Percentiles rank a stretch among this genome's conserved stretches.
These are phyloP conservation scores for Gasterosteus aculeatus DNA, from an alignment of 2,113 vertebrate species.

Conservation along the genomic window DNA sequence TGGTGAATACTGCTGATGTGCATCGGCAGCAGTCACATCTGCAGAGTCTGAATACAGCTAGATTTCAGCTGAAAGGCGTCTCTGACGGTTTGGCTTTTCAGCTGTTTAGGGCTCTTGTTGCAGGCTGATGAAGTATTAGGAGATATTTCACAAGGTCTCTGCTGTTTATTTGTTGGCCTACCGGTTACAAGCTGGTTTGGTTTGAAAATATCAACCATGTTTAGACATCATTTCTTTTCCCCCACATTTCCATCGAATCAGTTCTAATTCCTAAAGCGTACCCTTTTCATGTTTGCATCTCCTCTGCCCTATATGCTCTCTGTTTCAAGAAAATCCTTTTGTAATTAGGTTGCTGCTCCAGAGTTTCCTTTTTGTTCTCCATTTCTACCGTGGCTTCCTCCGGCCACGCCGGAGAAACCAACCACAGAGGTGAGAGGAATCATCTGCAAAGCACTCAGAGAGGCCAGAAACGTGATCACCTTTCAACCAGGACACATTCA, in stretches of 20 bases:
- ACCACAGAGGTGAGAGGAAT: conserved; percentile 74
- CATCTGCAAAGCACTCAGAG: conserved; percentile 73
- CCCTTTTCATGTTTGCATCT: conserved; percentile 4
- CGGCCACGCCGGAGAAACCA: conserved; percentile 58
- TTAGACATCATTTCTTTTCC: neutral
- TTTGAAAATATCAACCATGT: conserved; percentile 24
- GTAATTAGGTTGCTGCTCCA: conserved; percentile 52
- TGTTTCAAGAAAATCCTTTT: conserved; percentile 53
- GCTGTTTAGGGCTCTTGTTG: conserved; percentile 70
- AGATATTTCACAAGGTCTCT: conserved; percentile 21
- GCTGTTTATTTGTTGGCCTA: conserved; percentile 28
- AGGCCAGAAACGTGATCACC: conserved; percentile 71
- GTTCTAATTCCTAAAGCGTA: neutral
- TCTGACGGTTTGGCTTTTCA: conserved; percentile 60
- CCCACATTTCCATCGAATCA: conserved; percentile 1
- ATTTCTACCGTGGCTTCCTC: conserved; percentile 56
- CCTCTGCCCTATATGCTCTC: neutral
- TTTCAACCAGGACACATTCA: conserved; percentile 73
- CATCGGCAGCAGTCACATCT: conserved; percentile 72
- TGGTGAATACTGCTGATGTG: conserved; percentile 67
- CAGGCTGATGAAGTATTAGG: conserved; percentile 41
- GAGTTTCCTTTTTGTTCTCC: conserved; percentile 49
- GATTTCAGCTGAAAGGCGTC: conserved; percentile 69
- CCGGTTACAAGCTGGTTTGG: conserved; percentile 11
- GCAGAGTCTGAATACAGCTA: conserved; percentile 72